phyloP scores from a whole-genome alignment of 2,113 vertebrate genomes.

The Oreochromis aureus region DNA sequence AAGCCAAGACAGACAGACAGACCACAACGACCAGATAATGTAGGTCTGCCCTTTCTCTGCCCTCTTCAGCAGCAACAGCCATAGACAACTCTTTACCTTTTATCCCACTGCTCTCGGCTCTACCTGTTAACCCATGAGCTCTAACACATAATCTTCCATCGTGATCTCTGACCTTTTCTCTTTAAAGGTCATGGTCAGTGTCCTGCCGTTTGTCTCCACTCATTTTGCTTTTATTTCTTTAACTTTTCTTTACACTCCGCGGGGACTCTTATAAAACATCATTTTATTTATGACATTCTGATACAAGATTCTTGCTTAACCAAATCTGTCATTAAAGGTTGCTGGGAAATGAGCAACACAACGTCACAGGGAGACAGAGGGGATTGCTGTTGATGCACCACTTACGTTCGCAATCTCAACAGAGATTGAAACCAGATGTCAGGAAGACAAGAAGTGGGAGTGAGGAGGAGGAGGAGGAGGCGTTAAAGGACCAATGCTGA shows the following conservation, averaged over 20 bases:
- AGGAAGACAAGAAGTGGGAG: slow-evolving; percentile 22
- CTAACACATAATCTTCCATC: slow-evolving; percentile 60
- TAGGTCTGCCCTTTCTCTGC: slow-evolving; percentile 68
- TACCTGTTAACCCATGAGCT: slow-evolving; percentile 82
- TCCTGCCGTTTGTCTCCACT: slow-evolving; percentile 18
- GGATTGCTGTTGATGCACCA: slow-evolving; percentile 19
- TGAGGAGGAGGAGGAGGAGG: neutral
- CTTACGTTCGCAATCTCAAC: slow-evolving; percentile 44
- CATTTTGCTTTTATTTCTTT: neutral
- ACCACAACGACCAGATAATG: neutral
- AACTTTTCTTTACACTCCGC: neutral
- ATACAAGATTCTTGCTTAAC: neutral
- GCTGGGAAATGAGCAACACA: slow-evolving; percentile 50
- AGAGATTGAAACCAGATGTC: slow-evolving; percentile 61
- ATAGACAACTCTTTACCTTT: slow-evolving; percentile 84
- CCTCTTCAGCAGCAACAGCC: slow-evolving; percentile 74
- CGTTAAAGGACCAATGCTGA: neutral
- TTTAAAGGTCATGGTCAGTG: slow-evolving; percentile 27
- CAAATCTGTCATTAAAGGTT: neutral
- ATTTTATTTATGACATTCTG: neutral
- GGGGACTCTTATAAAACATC: neutral
- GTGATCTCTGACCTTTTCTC: slow-evolving; percentile 44
- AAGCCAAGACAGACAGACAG: slow-evolving; percentile 8
- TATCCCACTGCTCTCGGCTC: slow-evolving; percentile 76
- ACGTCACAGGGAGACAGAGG: neutral